These are phyloP conservation scores for Dipodomys merriami DNA, from an alignment of 2,113 vertebrate species.

Conservation along the genomic window DNA sequence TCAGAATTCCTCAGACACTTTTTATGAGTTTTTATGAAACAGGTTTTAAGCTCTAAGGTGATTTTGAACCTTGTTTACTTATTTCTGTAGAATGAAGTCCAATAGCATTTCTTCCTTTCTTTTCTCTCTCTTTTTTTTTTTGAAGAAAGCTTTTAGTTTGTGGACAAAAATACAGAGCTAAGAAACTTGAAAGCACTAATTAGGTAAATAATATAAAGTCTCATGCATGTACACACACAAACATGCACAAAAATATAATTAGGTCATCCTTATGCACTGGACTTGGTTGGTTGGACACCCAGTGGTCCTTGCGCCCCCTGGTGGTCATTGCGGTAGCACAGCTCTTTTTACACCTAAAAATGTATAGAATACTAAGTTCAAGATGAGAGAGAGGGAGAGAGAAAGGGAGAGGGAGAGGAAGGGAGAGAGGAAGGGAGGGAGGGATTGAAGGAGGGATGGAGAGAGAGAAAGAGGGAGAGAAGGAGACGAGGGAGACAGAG, in stretches of 20 bases:
- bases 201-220: not conserved
- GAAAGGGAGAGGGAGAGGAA: too few relatives aligned
- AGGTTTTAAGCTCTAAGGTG: conserved; percentile 22
- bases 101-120: not conserved
- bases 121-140: not conserved
- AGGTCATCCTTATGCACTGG: not conserved
- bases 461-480: too few relatives aligned
- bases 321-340: conserved; percentile 66
- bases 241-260: conserved; percentile 45
- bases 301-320: conserved; percentile 77
- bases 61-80: not conserved
- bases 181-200: not conserved
- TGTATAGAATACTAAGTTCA: not conserved
- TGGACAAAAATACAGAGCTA: not conserved
- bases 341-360: conserved; percentile 15
- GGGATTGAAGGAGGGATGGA: too few relatives aligned
- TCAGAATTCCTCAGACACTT: not conserved
- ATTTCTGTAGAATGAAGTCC: not conserved
- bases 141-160: not conserved
- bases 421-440: too few relatives aligned
- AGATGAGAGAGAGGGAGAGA: not conserved
- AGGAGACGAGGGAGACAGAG: too few relatives aligned
- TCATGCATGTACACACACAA: not conserved
- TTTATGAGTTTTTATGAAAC: conserved; percentile 10
- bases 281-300: conserved; percentile 57